Evolutionary conservation across 2,888 invertebrate genomes (phyloP), one percentile per base, ranked within the genome.

Genomic region (Metacarcinus magister): DNA sequence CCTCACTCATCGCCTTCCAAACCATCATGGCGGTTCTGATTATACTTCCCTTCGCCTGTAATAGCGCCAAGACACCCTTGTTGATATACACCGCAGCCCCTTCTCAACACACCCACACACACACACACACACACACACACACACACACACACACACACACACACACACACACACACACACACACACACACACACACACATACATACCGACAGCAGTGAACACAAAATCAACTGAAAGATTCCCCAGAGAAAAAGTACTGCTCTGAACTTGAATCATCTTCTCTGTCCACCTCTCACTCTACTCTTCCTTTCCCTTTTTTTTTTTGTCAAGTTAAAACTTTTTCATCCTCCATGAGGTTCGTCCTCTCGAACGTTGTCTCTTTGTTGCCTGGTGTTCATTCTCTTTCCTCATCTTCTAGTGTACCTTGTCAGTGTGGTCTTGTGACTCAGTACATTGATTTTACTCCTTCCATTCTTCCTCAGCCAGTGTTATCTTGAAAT

Each of bases 51-150:
- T 75, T 75, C 28, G 16, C 75, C 75, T n/a, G 75, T 75, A 75
- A 75, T 75, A 75, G 75, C 75, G 5, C n/a, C 75, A n/a, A 23
- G n/a, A 75, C 75, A 23, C 75, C n/a, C n/a, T 7, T 75, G 75
- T 75, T 75, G 75, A 75, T 75, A 75, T 75, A 75, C 75, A 75
- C n/a, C 75, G 16, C 54, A 54, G n/a, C 75, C 75, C 75, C 28
- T 75, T 28, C 75, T 23, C 75, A 19, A 67, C 67, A 67, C 67
- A 67, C 67, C 2, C 67, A 67, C 67, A 67, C 67, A 67, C 67
- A 67, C 23, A n/a, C 75, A 28, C 75, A 75, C 75, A 75, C 75
- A 28, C 75, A 75, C 75, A 75, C 75, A 75, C n/a, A 75, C 75
- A 75, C 75, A n/a, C 75, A 28, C 75, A 28, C 75, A 28, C 75